Evolutionary conservation across 2,113 vertebrate genomes (phyloP), one percentile per base, ranked within the genome.

Genomic region (Callocephalon fimbriatum): DNA sequence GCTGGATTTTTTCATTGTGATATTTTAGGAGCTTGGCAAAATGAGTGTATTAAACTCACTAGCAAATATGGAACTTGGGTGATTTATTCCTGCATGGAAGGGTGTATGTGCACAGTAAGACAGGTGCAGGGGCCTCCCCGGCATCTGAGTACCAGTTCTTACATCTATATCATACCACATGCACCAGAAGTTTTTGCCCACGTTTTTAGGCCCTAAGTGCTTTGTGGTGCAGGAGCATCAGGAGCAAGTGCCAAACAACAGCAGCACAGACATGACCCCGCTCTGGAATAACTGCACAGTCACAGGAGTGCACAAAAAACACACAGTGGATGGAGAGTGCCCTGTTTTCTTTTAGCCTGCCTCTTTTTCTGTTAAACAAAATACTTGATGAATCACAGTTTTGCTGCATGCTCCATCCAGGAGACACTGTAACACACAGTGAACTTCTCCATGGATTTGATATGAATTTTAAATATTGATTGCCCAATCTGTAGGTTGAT

Each of bases 391-490:
- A 80, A 35, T 76, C 45, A 53, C 66, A 73, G 4, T 62, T 78
- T 63, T 86, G 63, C 80, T 85, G 80, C 23, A 15, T 53, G 38
- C 45, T 76, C 45, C 62, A 70, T 53, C 31, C 78, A 93, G 73
- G 58, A 82, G 74, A 76, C 14, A 7, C 32, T 78, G 70, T 37
- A 45, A 77, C 65, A 78, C 77, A 42, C 42, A 59, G 51, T 81
- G 93, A 91, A 73, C 61, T 94, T 51, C 83, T 76, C 20, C 2
- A 0, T 2, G 29, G 75, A 65, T 79, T 86, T 4, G 15, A 32
- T 70, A 53, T 4, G 68, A 63, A 59, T 84, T 91, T 93, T 62
- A 93, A 94, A 93, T 90, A 92, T 92, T 73, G 76, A 86, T 85
- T 80, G 73, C 38, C 50, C 83, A 84, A 6, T 84, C 74, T 93